Conservation (phyloP, 2,113 vertebrate species). For the Arenaria interpres region DNA sequence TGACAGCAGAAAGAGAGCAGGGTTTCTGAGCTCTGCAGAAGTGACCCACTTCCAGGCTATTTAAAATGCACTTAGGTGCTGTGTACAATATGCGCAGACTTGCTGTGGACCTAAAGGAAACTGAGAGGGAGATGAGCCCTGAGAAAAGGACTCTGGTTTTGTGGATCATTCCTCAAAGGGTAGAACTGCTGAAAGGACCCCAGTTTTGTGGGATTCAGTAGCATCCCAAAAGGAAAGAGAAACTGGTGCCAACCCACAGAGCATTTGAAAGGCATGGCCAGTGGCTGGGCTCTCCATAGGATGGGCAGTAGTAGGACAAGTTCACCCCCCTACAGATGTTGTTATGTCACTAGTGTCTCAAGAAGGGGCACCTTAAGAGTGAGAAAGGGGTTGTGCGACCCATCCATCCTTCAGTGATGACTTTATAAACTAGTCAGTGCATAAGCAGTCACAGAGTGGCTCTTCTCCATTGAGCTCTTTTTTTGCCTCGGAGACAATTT, state of each 20-base stretch:
- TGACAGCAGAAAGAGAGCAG: neutral
- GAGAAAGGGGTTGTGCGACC: neutral
- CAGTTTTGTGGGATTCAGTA: neutral
- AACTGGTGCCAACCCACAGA: neutral
- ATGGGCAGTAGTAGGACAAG: neutral
- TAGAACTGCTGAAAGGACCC: neutral
- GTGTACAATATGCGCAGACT: neutral
- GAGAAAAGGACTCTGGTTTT: neutral
- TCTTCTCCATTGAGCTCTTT: neutral
- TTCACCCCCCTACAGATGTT: rapidly evolving
- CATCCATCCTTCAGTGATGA: neutral
- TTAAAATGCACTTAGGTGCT: neutral
- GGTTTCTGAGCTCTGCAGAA: neutral
- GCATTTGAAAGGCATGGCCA: neutral
- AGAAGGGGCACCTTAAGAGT: neutral
- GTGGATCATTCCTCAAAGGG: neutral
- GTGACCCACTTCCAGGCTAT: neutral
- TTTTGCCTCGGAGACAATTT: conserved; percentile 2
- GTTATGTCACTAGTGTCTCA: neutral
- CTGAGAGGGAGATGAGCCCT: neutral
- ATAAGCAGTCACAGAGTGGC: neutral
- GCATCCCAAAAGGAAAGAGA: neutral
- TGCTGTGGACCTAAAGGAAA: neutral
- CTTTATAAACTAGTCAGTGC: neutral
- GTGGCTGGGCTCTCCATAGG: neutral